phyloP scores from a whole-genome alignment of 2,888 invertebrate genomes.

The Drosophila picticornis region DNA sequence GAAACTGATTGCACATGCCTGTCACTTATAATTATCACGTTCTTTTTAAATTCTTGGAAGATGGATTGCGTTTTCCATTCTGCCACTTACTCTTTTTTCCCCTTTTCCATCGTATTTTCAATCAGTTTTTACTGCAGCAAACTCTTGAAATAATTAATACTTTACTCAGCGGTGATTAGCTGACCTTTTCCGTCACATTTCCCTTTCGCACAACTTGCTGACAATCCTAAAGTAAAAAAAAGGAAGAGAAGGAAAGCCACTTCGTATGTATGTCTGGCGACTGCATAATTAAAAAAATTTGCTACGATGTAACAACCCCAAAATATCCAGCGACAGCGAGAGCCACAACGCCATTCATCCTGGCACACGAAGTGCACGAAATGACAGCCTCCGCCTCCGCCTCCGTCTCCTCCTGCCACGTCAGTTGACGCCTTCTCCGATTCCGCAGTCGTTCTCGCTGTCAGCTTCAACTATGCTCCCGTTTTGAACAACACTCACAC shows the following conservation, averaged over 20 bases:
- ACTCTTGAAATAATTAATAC: conserved; percentile 27
- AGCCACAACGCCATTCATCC: conserved; percentile 50
- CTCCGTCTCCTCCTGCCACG: conserved; percentile 2
- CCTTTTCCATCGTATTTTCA: conserved; percentile 10
- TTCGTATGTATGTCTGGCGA: conserved; percentile 27
- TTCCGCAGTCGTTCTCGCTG: conserved; percentile 57
- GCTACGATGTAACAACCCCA: conserved; percentile 22
- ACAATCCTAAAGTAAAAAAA: conserved; percentile 11
- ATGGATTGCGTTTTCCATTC: neutral
- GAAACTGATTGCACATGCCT: too few relatives aligned
- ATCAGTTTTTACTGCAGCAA: conserved; percentile 38
- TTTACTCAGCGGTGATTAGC: conserved; percentile 55
- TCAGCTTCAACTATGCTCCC: conserved; percentile 78
- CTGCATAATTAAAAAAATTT: conserved; percentile 76
- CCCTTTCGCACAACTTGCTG: neutral
- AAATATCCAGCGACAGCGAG: conserved; percentile 20
- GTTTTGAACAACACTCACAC: conserved; percentile 29
- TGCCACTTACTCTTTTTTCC: neutral
- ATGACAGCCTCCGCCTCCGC: conserved; percentile 15
- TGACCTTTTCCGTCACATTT: conserved; percentile 19
- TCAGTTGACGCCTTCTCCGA: conserved; percentile 42
- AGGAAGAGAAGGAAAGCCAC: conserved; percentile 13
- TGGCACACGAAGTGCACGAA: conserved; percentile 45
- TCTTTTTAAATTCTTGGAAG: neutral
- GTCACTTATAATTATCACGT: neutral